phyloP scores from a whole-genome alignment of 1,140 invertebrate species.

The Sitodiplosis mosellana region DNA sequence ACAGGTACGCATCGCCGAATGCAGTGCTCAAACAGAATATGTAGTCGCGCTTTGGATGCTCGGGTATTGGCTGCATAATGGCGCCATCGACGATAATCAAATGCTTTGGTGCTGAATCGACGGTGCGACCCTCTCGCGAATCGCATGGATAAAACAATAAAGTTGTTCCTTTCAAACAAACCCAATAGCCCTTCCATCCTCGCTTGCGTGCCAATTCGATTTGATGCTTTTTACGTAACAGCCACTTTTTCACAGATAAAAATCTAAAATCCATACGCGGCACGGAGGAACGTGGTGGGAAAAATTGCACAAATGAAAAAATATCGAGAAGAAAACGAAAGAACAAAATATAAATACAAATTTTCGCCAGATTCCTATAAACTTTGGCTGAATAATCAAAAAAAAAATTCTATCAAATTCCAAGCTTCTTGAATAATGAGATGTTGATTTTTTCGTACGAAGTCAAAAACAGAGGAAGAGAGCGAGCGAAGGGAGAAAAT shows the following conservation, averaged over 20 bases:
- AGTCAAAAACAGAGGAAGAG: no score
- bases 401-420: no score
- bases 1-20: conserved; percentile 93
- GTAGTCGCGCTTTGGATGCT: conserved; percentile 93
- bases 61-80: conserved; percentile 95
- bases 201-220: conserved; percentile 87
- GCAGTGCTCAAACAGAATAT: conserved; percentile 96
- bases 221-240: conserved; percentile 89
- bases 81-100: conserved; percentile 93
- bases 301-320: conserved; percentile 1
- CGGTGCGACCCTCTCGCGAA: conserved; percentile 72
- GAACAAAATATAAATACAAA: neutral
- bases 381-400: no score
- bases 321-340: neutral
- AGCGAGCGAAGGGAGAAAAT: no score
- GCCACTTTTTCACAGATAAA: conserved; percentile 95
- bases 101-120: conserved; percentile 84
- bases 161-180: conserved; percentile 91
- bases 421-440: no score
- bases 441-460: no score
- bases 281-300: no score
- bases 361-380: neutral
- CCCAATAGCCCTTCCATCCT: conserved; percentile 97
- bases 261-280: conserved; percentile 43
- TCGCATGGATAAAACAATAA: conserved; percentile 93